A percentile compares a stretch with the other conserved stretches of the same genome.
These are phyloP conservation scores for Drosophila jambulina DNA, from an alignment of 1,140 invertebrate genomes.

Conservation along the genomic window DNA sequence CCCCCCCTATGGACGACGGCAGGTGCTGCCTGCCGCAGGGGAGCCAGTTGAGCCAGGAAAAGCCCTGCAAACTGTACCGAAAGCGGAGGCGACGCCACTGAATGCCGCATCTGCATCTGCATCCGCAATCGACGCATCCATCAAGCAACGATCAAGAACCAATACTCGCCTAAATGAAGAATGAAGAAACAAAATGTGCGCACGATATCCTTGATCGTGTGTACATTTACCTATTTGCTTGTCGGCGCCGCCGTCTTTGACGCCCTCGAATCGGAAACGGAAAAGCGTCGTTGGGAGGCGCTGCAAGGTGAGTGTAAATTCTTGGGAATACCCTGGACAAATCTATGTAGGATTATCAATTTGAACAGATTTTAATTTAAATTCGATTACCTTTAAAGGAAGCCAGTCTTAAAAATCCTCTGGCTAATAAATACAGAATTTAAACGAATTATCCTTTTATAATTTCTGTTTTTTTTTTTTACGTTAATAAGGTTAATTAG, in stretches of 20 bases:
- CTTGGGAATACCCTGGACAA: slow-evolving; percentile 2
- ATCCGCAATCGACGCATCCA: slow-evolving; percentile 16
- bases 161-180: slow-evolving; percentile 86
- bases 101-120: slow-evolving; percentile 21
- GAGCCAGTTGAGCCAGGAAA: slow-evolving; percentile 42
- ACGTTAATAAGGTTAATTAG: no score
- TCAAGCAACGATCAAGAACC: slow-evolving; percentile 67
- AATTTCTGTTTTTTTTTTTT: no score
- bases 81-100: slow-evolving; percentile 61
- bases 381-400: not conserved
- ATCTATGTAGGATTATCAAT: not conserved
- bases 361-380: not conserved
- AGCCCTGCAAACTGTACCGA: slow-evolving; percentile 44
- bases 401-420: no score
- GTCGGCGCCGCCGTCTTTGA: slow-evolving; percentile 99
- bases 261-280: slow-evolving; percentile 97
- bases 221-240: slow-evolving; percentile 99
- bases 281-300: slow-evolving; percentile 93
- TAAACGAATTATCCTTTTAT: not conserved
- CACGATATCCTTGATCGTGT: slow-evolving; percentile 99
- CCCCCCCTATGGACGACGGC: slow-evolving; percentile 60
- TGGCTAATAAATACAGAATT: not conserved
- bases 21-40: slow-evolving; percentile 16
- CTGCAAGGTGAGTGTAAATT: slow-evolving; percentile 89
- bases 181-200: slow-evolving; percentile 99